Conservation (phyloP, 2,888 invertebrate genomes). For the Apoda limacodes region DNA sequence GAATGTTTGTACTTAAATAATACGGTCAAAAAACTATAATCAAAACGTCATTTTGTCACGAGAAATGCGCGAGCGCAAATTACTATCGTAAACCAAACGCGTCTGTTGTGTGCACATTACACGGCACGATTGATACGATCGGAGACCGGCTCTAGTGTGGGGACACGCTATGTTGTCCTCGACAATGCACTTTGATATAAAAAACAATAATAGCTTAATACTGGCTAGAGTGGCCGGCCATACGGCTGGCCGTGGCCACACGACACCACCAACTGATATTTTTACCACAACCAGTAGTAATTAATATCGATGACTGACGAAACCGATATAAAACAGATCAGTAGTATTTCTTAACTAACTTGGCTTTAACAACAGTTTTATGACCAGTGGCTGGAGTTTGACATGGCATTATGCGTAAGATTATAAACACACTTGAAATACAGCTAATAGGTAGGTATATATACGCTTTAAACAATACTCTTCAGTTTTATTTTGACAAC, state of each 20-base stretch:
- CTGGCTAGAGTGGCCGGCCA: slow-evolving; percentile 13
- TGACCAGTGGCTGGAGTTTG: too few relatives aligned
- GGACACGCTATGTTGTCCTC: slow-evolving; percentile 28
- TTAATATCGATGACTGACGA: slow-evolving; percentile 59
- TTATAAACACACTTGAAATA: too few relatives aligned
- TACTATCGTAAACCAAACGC: slow-evolving; percentile 25
- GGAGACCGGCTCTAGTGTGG: too few relatives aligned
- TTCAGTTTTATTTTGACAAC: too few relatives aligned
- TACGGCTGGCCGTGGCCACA: slow-evolving; percentile 32
- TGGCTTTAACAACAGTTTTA: too few relatives aligned
- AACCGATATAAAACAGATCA: slow-evolving; percentile 41
- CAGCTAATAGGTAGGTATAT: too few relatives aligned
- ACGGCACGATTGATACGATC: slow-evolving; percentile 43
- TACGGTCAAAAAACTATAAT: too few relatives aligned
- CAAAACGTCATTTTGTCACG: slow-evolving; percentile 37
- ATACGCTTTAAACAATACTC: too few relatives aligned
- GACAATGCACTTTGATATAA: slow-evolving; percentile 28
- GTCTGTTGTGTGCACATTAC: slow-evolving; percentile 47
- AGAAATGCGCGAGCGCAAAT: slow-evolving; percentile 25
- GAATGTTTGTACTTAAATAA: slow-evolving; percentile 35
- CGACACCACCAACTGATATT: slow-evolving; percentile 50
- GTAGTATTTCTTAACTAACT: too few relatives aligned
- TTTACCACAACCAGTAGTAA: slow-evolving; percentile 48
- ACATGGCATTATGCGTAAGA: too few relatives aligned
- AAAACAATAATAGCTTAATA: slow-evolving; percentile 10